Percentiles rank a stretch among this genome's conserved stretches.
Conservation (phyloP, 2,888 invertebrate genomes). For the Chrysopilus asiliformis region DNA sequence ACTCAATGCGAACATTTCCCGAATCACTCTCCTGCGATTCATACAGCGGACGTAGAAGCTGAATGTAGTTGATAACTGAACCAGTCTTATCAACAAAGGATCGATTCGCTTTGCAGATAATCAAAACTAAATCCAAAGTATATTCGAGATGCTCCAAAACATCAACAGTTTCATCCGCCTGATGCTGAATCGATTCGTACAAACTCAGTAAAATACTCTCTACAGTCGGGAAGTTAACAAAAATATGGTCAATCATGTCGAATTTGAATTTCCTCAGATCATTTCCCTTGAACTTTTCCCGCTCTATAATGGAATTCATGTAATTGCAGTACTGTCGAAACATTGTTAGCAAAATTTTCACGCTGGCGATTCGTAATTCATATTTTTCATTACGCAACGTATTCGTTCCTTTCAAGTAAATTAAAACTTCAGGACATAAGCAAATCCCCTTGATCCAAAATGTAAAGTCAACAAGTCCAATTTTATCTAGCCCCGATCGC, state of each 20-base stretch:
- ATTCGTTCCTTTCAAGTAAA: constrained; percentile 20
- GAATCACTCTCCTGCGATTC: constrained; percentile 9
- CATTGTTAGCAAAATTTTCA: constrained; percentile 34
- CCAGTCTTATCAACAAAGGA: constrained; percentile 31
- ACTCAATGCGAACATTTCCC: constrained; percentile 23
- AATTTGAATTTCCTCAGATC: constrained; percentile 31
- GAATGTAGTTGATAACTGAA: constrained; percentile 30
- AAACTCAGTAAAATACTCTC: constrained; percentile 28
- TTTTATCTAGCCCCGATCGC: constrained; percentile 18
- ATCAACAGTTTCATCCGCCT: constrained; percentile 17
- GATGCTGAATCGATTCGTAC: constrained; percentile 20
- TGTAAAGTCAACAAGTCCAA: constrained; percentile 28
- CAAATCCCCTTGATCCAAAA: constrained; percentile 31
- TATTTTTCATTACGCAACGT: constrained; percentile 18
- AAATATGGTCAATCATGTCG: constrained; percentile 32
- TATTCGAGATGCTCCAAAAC: constrained; percentile 30
- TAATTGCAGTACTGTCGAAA: constrained; percentile 34
- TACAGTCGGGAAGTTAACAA: constrained; percentile 30
- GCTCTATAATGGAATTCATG: constrained; percentile 22
- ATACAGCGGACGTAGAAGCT: constrained; percentile 30
- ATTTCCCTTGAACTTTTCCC: constrained; percentile 26
- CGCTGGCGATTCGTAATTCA: constrained; percentile 27
- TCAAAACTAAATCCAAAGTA: constrained; percentile 28
- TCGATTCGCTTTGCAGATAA: constrained; percentile 30
- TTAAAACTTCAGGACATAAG: constrained; percentile 26